Percentiles rank a stretch among this genome's conserved stretches.
Conservation (phyloP, 2,113 vertebrate genomes). For the Mus spicilegus region DNA sequence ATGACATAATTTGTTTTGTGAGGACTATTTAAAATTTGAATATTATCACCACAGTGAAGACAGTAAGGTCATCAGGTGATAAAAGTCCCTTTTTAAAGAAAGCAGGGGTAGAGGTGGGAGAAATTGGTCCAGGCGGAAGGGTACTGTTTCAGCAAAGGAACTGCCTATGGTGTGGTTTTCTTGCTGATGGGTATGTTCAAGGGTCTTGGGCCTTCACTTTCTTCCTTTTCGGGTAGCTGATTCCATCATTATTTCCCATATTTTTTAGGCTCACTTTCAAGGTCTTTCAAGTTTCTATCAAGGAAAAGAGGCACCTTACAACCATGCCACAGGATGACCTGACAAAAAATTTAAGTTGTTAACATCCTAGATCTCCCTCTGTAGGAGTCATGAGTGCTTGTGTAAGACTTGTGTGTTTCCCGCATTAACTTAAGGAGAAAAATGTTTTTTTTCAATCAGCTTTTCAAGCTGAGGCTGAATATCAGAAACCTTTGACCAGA, state of each 20-base stretch:
- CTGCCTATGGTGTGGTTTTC: not conserved
- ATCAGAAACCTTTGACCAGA: not conserved
- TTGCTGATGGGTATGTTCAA: not conserved
- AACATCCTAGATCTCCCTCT: not conserved
- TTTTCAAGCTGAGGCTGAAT: not conserved
- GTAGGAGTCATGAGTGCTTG: not conserved
- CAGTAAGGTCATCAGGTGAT: not conserved
- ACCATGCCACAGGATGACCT: no score
- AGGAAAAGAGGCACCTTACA: not conserved
- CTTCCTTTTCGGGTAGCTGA: not conserved
- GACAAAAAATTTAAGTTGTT: not conserved
- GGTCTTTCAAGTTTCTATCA: not conserved
- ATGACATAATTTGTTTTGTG: no score
- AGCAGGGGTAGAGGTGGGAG: fast-evolving
- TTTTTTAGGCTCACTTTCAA: not conserved
- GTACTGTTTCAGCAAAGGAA: not conserved
- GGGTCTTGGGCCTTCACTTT: not conserved
- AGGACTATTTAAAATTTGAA: not conserved
- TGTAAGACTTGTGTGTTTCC: not conserved
- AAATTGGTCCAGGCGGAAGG: no score
- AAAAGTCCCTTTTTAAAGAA: not conserved
- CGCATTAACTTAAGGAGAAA: not conserved
- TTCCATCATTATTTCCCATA: not conserved
- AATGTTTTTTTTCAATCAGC: not conserved
- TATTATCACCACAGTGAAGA: not conserved